Conservation (phyloP, 2,888 invertebrate species). For the Apoda limacodes region DNA sequence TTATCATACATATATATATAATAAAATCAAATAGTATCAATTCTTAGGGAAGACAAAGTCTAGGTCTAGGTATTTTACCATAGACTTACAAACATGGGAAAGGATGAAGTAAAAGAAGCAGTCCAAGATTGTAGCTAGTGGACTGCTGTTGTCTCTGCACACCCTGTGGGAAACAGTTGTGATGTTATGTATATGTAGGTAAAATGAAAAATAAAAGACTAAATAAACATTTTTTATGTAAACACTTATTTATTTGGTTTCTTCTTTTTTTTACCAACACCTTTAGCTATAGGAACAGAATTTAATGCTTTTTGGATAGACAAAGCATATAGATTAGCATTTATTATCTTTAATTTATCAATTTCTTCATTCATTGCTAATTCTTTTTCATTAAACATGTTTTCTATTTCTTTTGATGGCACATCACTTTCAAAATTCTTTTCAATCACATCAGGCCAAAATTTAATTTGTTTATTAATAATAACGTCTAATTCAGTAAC, state of each 20-base stretch:
- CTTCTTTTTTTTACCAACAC: slow-evolving; percentile 26
- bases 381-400: slow-evolving; percentile 36
- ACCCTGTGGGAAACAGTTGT: too few species aligned
- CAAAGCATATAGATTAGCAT: slow-evolving; percentile 70
- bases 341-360: slow-evolving; percentile 63
- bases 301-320: slow-evolving; percentile 56
- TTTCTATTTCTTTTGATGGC: slow-evolving; percentile 29
- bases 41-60: too few species aligned
- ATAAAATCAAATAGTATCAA: too few species aligned
- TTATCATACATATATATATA: too few species aligned
- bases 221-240: too few species aligned
- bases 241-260: slow-evolving; percentile 30
- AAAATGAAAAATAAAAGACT: too few species aligned
- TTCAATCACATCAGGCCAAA: slow-evolving; percentile 39
- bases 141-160: too few species aligned
- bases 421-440: slow-evolving; percentile 21
- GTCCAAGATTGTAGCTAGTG: too few species aligned
- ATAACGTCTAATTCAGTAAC: slow-evolving; percentile 53
- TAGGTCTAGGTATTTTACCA: too few species aligned
- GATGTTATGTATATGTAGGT: too few species aligned
- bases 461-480: slow-evolving; percentile 41
- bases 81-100: too few species aligned
- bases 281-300: slow-evolving; percentile 22
- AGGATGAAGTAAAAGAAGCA: too few species aligned
- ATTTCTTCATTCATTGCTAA: slow-evolving; percentile 56